Evolutionary conservation across 2,888 invertebrate species (phyloP), one percentile per base, ranked within the genome.

Genomic region (Oscheius onirici): DNA sequence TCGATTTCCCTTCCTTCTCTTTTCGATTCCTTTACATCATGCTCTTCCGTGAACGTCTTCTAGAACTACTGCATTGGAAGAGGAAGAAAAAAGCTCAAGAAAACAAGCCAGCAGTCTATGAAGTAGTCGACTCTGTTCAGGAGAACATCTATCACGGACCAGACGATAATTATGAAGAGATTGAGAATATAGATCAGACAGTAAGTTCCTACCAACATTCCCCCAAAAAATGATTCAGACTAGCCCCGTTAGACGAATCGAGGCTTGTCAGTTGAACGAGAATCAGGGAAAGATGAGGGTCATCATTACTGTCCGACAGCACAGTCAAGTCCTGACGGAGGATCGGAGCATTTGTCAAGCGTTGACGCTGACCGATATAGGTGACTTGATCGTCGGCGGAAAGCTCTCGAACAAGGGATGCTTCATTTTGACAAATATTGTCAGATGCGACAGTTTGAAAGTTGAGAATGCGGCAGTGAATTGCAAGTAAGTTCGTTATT

Each of bases 391-490:
- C n/a, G 17, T 58, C 41, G 20, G 40, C 5, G 58, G 58, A 2
- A 58, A 20, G 20, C 40, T 58, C 6, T 58, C 58, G n/a, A 58
- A 58, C 20, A 58, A 41, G 43, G 58, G 41, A 15, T 58, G 58
- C 20, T 58, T 41, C 1, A 40, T 58, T 41, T 24, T 58, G 22
- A 58, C 58, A n/a, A 58, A 58, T 20, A 41, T 58, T 20, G 58
- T 58, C 2, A 34, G 58, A 34, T 58, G 43, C 13, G 41, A 41
- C 5, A 58, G 13, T 22, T 22, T 58, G 24, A 58, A 58, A n/a
- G 24, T 58, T 5, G 43, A 58, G 13, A 58, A 58, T 41, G n/a
- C 58, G 10, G 40, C 17, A 11, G 41, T 58, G 6, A 22, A 10
- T 58, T 58, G 58, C 41, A 58, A 41, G 58, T 58, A 11, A 1